phyloP scores from a whole-genome alignment of 2,113 vertebrate species.

The Nyctibius bracteatus region DNA sequence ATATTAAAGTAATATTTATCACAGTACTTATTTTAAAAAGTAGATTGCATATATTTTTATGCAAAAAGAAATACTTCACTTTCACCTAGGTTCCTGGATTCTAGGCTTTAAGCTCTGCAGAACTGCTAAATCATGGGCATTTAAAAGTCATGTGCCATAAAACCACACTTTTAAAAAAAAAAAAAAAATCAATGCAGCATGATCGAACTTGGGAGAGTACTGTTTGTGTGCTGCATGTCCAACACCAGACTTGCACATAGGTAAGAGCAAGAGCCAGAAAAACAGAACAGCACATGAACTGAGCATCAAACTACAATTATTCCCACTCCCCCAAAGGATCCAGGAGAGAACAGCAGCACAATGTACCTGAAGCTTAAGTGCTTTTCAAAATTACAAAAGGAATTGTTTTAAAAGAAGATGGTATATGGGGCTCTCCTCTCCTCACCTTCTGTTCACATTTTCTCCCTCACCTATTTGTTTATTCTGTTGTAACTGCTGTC shows the following conservation, averaged over 20 bases:
- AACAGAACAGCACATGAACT: background rate
- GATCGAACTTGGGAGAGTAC: background rate
- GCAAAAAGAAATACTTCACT: background rate
- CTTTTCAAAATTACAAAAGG: background rate
- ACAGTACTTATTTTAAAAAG: background rate
- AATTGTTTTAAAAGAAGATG: background rate
- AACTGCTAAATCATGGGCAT: background rate
- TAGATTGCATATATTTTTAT: background rate
- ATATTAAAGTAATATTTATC: background rate
- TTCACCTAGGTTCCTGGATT: background rate
- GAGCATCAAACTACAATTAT: background rate
- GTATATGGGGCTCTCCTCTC: background rate
- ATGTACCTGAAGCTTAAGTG: background rate
- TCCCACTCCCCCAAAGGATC: background rate
- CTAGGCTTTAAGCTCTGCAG: background rate
- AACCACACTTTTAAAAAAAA: background rate
- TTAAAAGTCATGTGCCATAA: background rate
- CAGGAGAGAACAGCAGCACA: background rate
- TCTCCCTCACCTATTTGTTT: background rate
- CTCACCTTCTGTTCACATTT: background rate
- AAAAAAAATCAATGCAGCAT: background rate
- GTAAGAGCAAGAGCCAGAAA: background rate
- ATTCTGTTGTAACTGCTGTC: constrained; percentile 6
- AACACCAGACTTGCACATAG: background rate
- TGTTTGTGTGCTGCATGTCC: background rate